Evolutionary conservation across 2,113 vertebrate species (phyloP).

Genomic region (Cricetomys ansorgei): DNA sequence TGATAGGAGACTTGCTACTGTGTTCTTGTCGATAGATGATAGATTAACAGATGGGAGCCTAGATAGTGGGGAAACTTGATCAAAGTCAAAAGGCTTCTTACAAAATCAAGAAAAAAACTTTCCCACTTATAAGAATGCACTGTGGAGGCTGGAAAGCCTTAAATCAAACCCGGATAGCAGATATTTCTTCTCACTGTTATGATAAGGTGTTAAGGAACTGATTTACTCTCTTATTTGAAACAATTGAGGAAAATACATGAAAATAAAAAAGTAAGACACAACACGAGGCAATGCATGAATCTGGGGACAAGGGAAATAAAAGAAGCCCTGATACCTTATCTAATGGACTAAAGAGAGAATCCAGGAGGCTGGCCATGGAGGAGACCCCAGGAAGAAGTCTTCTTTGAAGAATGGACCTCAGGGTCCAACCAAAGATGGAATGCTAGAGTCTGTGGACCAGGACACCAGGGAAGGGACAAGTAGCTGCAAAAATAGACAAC

Average conservation of each 20-base stretch:
- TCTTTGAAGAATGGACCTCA: not conserved
- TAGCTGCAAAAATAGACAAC: not conserved
- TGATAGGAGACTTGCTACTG: not conserved
- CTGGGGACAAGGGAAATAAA: not conserved
- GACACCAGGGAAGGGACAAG: not conserved
- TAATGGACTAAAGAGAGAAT: not conserved
- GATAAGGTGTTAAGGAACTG: not conserved
- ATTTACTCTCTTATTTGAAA: conserved; percentile 39
- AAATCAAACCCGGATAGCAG: not conserved
- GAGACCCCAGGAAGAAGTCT: not conserved
- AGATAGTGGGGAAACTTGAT: conserved; percentile 37
- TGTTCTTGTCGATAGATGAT: conserved; percentile 36
- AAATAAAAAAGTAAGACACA: not conserved
- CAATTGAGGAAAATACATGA: not conserved
- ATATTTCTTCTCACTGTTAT: conserved; percentile 7
- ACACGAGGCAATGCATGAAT: not conserved
- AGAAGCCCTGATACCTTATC: not conserved
- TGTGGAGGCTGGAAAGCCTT: conserved; percentile 7
- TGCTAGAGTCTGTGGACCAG: not conserved
- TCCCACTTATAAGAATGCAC: conserved; percentile 5
- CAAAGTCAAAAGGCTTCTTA: conserved; percentile 36
- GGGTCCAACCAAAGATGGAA: not conserved
- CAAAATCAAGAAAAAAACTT: conserved; percentile 46
- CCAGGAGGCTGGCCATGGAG: not conserved
- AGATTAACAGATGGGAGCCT: not conserved